phyloP scores from a whole-genome alignment of 2,797 vertebrate genomes.

The Pseudotriccus pelzelni region DNA sequence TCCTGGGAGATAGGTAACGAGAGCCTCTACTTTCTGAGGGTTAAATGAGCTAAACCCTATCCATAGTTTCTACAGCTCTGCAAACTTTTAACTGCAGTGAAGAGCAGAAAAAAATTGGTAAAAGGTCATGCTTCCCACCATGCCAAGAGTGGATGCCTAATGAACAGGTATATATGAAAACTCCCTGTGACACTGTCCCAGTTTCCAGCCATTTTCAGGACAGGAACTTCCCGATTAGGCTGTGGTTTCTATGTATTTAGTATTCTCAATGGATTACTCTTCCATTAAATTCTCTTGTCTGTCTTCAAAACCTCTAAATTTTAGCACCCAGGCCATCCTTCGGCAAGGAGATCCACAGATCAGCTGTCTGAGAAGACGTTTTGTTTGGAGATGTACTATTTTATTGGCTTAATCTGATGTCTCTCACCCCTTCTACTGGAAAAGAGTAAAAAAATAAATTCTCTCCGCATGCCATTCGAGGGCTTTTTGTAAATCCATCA shows the following conservation, averaged over 20 bases:
- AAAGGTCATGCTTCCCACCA: not conserved
- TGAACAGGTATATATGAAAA: not conserved
- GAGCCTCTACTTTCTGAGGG: not conserved
- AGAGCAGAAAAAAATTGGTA: not conserved
- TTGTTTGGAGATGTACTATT: not conserved
- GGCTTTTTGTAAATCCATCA: not conserved
- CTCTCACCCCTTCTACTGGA: not conserved
- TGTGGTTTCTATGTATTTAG: not conserved
- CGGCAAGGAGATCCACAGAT: not conserved
- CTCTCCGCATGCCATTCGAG: not conserved
- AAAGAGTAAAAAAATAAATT: not conserved
- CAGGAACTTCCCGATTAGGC: not conserved
- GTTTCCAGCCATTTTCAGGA: not conserved
- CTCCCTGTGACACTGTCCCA: not conserved
- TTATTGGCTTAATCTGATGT: not conserved
- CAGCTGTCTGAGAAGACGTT: not conserved
- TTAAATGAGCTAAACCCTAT: not conserved
- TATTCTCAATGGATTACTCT: not conserved
- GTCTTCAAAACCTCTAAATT: not conserved
- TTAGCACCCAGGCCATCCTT: not conserved
- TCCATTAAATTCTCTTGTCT: not conserved
- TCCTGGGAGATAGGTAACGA: not conserved
- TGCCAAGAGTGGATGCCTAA: not conserved
- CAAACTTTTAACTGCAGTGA: not conserved
- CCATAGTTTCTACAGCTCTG: not conserved